Base-by-base conservation (phyloP, 2,888 invertebrate genomes). In the Caradrina clavipalpis region DNA sequence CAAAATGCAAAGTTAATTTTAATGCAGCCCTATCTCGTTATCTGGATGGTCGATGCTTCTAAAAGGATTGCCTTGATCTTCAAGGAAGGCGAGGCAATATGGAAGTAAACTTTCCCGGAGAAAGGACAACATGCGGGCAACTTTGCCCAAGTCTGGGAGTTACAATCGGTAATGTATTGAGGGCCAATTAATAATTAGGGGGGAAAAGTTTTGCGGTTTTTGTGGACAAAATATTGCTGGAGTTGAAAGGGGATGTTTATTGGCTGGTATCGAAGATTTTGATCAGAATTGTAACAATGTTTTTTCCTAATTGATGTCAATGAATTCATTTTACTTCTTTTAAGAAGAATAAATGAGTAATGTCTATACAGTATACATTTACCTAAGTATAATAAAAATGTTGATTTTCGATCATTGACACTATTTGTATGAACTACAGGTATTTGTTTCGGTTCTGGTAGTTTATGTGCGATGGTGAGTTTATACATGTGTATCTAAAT, bases 1-100 rank as follows among this genome's bases (percentile, higher is more conserved):
- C 84, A 86, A 86, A 91, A 90, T 89, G 89, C 88, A 88, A 91
- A 92, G 90, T 90, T 90, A 91, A 92, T 90, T 92, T 90, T 89
- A 90, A 91, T 90, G 83, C 89, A 82, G 76, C 81, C 85, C 87
- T 87, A 88, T 88, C 91, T 91, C 88, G 86, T 90, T 91, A 90
- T 85, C 84, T 82, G 77, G 55, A 81, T 81, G 73, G 81, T 82
- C 73, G 81, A 84, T 88, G 86, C 84, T 83, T 71, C 69, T 86
- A 83, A 90, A 89, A 87, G 87, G 86, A 88, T 89, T 87, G 83
- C 81, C 79, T 72, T 79, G 78, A 73, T 85, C 73, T 73, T 83
- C 77, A 78, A 80, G 45, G 35, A 56, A 45, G 73, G 82, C 74
- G 77, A 56, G 39, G 63, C 70, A 82, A 83, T 83, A 86, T 87